Conservation (phyloP, 1,140 invertebrate species). For the Leucophenga varia region DNA sequence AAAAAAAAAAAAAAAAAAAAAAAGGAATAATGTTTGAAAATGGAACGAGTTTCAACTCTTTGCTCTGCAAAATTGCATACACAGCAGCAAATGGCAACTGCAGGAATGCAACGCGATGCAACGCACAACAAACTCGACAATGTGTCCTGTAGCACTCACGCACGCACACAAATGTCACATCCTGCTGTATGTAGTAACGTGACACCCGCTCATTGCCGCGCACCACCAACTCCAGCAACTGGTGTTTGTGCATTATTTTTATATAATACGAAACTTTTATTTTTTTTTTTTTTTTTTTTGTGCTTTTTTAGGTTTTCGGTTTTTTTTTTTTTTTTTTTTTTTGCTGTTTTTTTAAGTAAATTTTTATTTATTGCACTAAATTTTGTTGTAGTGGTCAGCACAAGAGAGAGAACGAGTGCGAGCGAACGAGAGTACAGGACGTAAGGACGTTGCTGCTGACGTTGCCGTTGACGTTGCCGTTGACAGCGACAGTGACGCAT, state of each 20-base stretch:
- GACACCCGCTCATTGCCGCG: too few relatives aligned
- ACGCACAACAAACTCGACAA: neutral
- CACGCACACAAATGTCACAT: constrained; percentile 17
- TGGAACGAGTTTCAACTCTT: too few relatives aligned
- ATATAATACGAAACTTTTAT: constrained; percentile 24
- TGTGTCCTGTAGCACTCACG: too few relatives aligned
- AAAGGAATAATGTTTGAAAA: too few relatives aligned
- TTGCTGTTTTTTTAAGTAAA: constrained; percentile 4
- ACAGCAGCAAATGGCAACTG: constrained; percentile 3
- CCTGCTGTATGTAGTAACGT: neutral
- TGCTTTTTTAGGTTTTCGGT: constrained; percentile 1
- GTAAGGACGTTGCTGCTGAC: constrained; percentile 1
- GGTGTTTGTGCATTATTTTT: constrained; percentile 48
- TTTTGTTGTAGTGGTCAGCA: constrained; percentile 1
- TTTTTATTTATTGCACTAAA: constrained; percentile 18
- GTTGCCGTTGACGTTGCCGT: constrained; percentile 11
- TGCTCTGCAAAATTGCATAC: too few relatives aligned
- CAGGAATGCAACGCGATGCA: constrained; percentile 5
- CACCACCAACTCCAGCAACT: constrained; percentile 35
- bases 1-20: too few relatives aligned
- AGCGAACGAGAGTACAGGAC: too few relatives aligned
- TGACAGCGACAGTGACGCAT: too few relatives aligned
- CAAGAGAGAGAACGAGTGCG: constrained; percentile 2
- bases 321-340: constrained; percentile 6
- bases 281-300: constrained; percentile 11